Evolutionary conservation across 64 coral and sea anemone genomes (phyloP).

Genomic region (Porites lutea): DNA sequence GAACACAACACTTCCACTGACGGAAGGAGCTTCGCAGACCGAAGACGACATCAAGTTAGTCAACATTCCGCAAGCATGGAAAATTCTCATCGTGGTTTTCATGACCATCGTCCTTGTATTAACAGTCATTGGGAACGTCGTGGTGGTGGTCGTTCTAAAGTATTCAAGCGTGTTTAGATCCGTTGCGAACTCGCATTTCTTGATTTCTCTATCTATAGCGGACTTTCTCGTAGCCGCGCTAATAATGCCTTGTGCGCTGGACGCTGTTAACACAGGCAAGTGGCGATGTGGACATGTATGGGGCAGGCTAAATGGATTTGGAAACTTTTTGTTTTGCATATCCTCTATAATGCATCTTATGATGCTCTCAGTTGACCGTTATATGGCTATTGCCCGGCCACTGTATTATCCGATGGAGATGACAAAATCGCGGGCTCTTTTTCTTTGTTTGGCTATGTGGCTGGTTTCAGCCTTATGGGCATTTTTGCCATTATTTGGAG

Average conservation of each 20-base stretch:
- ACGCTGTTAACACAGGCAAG: conserved; percentile 41
- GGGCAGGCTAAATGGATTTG: conserved; percentile 75
- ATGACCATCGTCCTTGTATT: conserved; percentile 47
- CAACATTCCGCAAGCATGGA: conserved; percentile 22
- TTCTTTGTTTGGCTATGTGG: conserved; percentile 66
- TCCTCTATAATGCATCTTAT: conserved; percentile 91
- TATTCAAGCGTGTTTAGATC: conserved; percentile 29
- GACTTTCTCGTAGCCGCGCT: conserved; percentile 73
- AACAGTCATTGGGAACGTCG: conserved; percentile 56
- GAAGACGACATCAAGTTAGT: conserved; percentile 26
- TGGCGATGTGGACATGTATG: conserved; percentile 74
- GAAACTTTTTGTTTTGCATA: conserved; percentile 90
- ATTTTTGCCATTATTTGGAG: conserved; percentile 67
- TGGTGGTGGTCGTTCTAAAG: conserved; percentile 40
- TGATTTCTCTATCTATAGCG: conserved; percentile 69
- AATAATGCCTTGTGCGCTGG: conserved; percentile 77
- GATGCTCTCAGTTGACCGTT: conserved; percentile 82
- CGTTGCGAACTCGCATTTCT: conserved; percentile 61
- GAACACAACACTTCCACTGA: not conserved
- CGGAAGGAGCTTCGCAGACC: not conserved
- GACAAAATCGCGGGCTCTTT: conserved; percentile 42
- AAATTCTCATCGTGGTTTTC: not conserved
- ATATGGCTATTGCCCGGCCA: conserved; percentile 70
- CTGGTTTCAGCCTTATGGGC: conserved; percentile 67
- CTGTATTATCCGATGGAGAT: conserved; percentile 58